phyloP scores from a whole-genome alignment of 2,113 vertebrate genomes.

The Cranoglanis bouderius region DNA sequence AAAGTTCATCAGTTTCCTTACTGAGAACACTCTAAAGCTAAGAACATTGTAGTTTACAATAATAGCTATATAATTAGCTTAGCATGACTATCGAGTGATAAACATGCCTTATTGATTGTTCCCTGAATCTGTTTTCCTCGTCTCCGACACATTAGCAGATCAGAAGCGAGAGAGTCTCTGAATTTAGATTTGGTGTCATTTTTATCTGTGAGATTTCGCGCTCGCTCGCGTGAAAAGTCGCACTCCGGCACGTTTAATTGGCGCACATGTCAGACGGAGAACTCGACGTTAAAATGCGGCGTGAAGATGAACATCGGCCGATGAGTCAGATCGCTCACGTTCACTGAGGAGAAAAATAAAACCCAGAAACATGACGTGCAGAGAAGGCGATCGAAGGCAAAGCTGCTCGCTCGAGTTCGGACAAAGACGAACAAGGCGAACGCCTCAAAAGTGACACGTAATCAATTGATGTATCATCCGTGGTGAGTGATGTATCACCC shows the following conservation, averaged over 20 bases:
- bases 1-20: background rate
- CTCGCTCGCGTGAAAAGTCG: slow-evolving; percentile 73
- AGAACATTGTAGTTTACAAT: background rate
- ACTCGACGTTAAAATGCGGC: slow-evolving; percentile 48
- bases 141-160: slow-evolving; percentile 22
- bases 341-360: background rate
- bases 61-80: background rate
- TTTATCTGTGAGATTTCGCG: slow-evolving; percentile 72
- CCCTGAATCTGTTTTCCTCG: background rate
- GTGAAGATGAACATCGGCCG: slow-evolving; percentile 32
- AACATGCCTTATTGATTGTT: background rate
- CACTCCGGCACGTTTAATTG: slow-evolving; percentile 74
- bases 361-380: background rate
- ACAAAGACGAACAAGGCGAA: background rate
- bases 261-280: slow-evolving; percentile 65
- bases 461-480: background rate
- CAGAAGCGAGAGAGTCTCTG: slow-evolving; percentile 47
- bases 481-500: background rate
- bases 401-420: background rate
- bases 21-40: background rate
- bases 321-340: background rate
- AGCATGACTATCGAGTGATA: background rate
- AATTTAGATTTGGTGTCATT: slow-evolving; percentile 67
- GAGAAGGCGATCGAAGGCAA: background rate
- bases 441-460: slow-evolving; percentile 4